Conservation (phyloP, 2,797 vertebrate species). For the Hafferia zeledoni region DNA sequence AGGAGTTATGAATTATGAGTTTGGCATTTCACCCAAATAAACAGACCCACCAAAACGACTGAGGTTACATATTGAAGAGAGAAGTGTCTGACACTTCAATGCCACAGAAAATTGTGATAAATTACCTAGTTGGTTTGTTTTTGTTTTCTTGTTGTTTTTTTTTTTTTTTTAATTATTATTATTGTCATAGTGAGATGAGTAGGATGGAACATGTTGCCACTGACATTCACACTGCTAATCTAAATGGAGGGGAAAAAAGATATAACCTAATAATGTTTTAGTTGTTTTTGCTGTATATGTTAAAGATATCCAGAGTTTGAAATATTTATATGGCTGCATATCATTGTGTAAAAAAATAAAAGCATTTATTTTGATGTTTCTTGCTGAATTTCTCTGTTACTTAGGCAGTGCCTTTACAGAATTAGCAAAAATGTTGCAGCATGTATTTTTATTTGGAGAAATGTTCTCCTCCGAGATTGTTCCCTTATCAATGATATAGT, state of each 20-base stretch:
- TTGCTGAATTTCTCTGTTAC: not conserved
- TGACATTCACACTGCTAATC: not conserved
- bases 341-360: not conserved
- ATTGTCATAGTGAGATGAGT: not conserved
- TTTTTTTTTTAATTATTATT: not conserved
- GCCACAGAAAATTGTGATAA: conserved; percentile 17
- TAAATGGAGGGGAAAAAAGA: not conserved
- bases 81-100: not conserved
- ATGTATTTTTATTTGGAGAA: not conserved
- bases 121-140: not conserved
- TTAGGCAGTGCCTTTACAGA: not conserved
- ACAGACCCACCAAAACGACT: not conserved
- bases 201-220: not conserved
- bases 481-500: not conserved
- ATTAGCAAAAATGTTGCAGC: not conserved
- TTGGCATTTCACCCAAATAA: conserved; percentile 34
- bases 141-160: not conserved
- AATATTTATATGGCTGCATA: not conserved
- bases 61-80: not conserved
- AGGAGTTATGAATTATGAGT: not conserved
- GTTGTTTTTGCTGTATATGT: not conserved
- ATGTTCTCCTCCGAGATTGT: not conserved
- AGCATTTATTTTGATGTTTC: not conserved
- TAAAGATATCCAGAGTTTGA: not conserved
- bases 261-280: not conserved